Base-by-base conservation (phyloP, 1,140 invertebrate genomes). In the Lucilia cuprina region DNA sequence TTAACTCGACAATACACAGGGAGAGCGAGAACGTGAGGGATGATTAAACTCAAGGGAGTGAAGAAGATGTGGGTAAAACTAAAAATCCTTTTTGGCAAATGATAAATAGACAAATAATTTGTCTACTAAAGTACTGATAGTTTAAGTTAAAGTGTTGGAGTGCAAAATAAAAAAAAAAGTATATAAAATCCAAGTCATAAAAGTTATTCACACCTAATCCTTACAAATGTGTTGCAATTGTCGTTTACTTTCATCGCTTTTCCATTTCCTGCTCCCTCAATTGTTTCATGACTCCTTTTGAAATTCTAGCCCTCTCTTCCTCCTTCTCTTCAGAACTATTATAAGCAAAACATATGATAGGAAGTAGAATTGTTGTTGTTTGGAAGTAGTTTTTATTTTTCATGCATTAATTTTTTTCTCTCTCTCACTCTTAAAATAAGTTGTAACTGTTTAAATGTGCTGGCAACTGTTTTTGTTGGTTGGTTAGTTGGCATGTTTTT, bases 171-270 rank as follows among this genome's bases (percentile, higher is more conserved):
- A 70, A 19, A 8, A 9, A 8, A 21, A 21, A 21, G 65, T 21
- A 70, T 70, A 70, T 47, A 78, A 78, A 78, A 78, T 78, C 75
- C 75, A 78, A 78, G 75, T 78, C 75, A 78, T 78, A 78, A 78
- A 78, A 78, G 75, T 78, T 78, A 78, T 78, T 78, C 75, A 78
- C 75, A 78, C 75, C 75, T 78, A 78, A 78, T 78, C 75, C 75
- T 19, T 41, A 70, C 65, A 70, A 70, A 70, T 70, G 65, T 70
- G 65, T 70, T 70, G 65, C 65, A 70, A 70, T 70, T 70, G 65
- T 70, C 65, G 65, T 70, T 70, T 70, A 70, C 65, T 70, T 70
- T 70, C 65, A 70, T 70, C 21, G 65, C 65, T 25, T 70, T n/a
- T 70, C 65, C 12, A 12, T 21, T n/a, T 21, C n/a, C 9, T 5